Evolutionary conservation across 2,797 vertebrate species (phyloP), one percentile per base, ranked within the genome.

Genomic region (Coranthus polyacanthus): DNA sequence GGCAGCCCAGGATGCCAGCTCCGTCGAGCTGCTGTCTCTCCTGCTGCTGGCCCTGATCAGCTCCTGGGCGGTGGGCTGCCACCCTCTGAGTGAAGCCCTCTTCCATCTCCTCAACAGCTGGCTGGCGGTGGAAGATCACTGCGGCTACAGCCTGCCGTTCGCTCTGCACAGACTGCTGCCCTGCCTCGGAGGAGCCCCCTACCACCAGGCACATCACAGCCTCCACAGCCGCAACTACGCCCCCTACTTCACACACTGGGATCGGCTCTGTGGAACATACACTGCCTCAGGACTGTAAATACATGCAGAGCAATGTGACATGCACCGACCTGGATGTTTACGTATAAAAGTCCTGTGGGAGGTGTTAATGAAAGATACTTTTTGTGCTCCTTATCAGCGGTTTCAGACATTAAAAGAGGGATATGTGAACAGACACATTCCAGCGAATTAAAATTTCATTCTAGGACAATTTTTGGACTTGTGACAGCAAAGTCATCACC

Each of bases 231-330:
- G 75, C 4, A 95, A 95, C 68, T 94, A 87, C 0, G 94, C 94
- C 2, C 94, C 94, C n/a, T 94, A 94, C 68, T 94, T 95, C 73
- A 93, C 76, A 21, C 93, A 94, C 81, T 94, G 93, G 93, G 94
- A 94, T 58, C 79, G 18, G 11, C 70, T 95, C 11, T 94, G 88
- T 26, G 91, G 93, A 2, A 94, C 94, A 2, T 86, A 87, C 58
- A 34, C 32, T 38, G 34, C 18, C 32, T 21, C 32, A 52, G 18
- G 34, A n/a, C 12, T 53, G 51, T 38, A 38, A 22, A 15, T 11
- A 38, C 18, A 4, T 20, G 21, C 18, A 53, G 20, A 52, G 1
- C 1, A 21, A 53, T 53, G 32, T 18, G 18, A 32, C 34, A 5
- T 10, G 50, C 12, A 3, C 0, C 34, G 21, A 53, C 50, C 12